A percentile compares a stretch with the other conserved stretches of the same genome.
These are phyloP conservation scores for Rhinophrynus dorsalis DNA, from an alignment of 2,797 vertebrate genomes.

Conservation along the genomic window DNA sequence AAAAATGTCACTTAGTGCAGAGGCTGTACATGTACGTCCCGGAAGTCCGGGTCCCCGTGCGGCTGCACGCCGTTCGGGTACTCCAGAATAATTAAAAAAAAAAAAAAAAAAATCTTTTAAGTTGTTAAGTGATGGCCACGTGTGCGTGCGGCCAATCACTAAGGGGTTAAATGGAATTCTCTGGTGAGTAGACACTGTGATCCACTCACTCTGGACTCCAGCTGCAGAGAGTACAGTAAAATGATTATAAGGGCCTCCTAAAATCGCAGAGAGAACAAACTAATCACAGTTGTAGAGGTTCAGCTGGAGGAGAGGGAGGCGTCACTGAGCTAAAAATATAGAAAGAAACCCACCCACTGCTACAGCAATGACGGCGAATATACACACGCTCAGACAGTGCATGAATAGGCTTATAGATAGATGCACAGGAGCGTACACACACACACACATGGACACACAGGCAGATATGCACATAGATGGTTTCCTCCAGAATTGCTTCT, in stretches of 20 bases:
- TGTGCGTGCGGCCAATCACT: no score
- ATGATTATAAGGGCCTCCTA: constrained; percentile 1
- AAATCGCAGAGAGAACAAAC: constrained; percentile 6
- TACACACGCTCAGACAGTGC: constrained; percentile 2
- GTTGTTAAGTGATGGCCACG: no score
- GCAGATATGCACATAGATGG: no score
- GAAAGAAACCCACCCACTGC: constrained; percentile 3
- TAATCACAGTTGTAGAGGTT: constrained; percentile 29
- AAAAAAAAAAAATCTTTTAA: no score
- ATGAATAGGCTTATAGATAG: no score
- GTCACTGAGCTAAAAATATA: constrained; percentile 20
- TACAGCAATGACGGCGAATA: constrained; percentile 14
- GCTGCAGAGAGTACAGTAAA: constrained; percentile 8
- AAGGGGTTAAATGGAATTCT: not conserved
- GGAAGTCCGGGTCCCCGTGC: no score
- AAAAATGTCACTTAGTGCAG: not conserved
- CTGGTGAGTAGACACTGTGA: not conserved
- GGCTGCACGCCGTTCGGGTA: no score
- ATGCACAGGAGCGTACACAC: no score
- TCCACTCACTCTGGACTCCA: not conserved
- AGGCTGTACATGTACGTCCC: no score
- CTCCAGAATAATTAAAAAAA: no score
- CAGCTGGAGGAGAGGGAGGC: constrained; percentile 20
- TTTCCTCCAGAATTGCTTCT: no score
- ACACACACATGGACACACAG: no score